Evolutionary conservation across 2,888 invertebrate species (phyloP), one percentile per base, ranked within the genome.

Genomic region (Drosophila barbarae): DNA sequence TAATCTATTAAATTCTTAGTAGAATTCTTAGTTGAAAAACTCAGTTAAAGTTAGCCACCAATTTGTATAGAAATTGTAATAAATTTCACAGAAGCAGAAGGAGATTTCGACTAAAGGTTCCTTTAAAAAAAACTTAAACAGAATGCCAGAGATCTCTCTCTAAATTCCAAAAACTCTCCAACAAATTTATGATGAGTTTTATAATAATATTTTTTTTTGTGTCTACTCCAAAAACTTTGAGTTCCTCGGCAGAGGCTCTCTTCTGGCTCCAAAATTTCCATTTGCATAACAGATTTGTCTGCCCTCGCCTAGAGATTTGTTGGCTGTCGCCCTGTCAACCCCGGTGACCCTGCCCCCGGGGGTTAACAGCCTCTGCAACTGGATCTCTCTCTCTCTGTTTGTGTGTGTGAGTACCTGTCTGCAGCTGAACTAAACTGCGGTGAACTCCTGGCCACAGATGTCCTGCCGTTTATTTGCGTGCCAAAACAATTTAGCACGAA

Each of bases 401-500:
- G 30, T 46, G 13, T 30, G 73, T 76, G 80, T 77, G 76, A 21
- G 39, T 21, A 39, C 74, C 71, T 36, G 59, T 69, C 49, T 55
- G 51, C 55, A 44, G 23, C 18, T 59, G 35, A 50, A 34, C 49
- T 36, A 42, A 51, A 42, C 49, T 18, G 36, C 18, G 41, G 39
- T 28, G 32, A 59, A 67, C 53, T 44, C 13, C 39, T 64, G 74
- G 72, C 63, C 81, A 41, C 80, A 79, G 76, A 66, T 79, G 82
- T 60, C 74, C 66, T 71, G 74, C 65, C 74, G 84, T 85, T 85
- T 85, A 83, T 85, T 85, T 85, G 78, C 84, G 81, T 85, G 72
- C 71, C 77, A 82, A 85, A 85, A 85, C 84, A 85, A 85, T 85
- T 85, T 81, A 83, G 78, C 82, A 75, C 79, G 74, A 81, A 83